Conservation (phyloP, 2,888 invertebrate species). For the Cephalotes varians region DNA sequence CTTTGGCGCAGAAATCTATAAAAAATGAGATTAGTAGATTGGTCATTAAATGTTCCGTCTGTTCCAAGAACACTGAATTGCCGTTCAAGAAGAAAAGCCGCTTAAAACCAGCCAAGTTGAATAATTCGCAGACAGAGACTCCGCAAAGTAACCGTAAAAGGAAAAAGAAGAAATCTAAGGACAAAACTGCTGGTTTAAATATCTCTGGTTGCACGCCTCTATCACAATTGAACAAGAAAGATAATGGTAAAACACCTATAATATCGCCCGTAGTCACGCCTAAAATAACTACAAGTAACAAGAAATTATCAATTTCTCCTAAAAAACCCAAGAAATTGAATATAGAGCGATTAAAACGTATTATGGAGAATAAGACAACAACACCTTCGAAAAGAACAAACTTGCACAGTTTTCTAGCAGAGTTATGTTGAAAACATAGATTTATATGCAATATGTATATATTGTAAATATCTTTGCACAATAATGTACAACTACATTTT, state of each 20-base stretch:
- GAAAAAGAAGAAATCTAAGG: conserved; percentile 82
- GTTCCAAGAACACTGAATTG: conserved; percentile 74
- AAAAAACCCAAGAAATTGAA: conserved; percentile 77
- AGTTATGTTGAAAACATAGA: conserved; percentile 66
- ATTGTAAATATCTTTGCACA: background rate
- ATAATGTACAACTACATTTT: background rate
- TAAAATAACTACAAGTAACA: conserved; percentile 47
- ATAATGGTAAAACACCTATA: conserved; percentile 24
- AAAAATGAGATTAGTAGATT: conserved; percentile 78
- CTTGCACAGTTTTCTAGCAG: conserved; percentile 80
- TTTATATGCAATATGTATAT: background rate
- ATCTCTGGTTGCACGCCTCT: conserved; percentile 61
- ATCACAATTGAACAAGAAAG: conserved; percentile 36
- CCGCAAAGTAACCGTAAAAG: conserved; percentile 71
- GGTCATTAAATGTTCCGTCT: conserved; percentile 79
- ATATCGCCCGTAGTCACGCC: background rate
- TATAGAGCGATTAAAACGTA: conserved; percentile 76
- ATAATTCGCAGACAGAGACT: conserved; percentile 9
- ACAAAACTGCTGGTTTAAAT: conserved; percentile 85
- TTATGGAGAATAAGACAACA: conserved; percentile 70
- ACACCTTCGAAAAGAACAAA: conserved; percentile 74
- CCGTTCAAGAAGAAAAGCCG: conserved; percentile 75
- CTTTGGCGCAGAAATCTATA: conserved; percentile 75
- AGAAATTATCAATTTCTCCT: conserved; percentile 63
- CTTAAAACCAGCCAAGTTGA: conserved; percentile 57